phyloP scores from a whole-genome alignment of 2,888 invertebrate genomes.

The Hoplodrina ambigua region DNA sequence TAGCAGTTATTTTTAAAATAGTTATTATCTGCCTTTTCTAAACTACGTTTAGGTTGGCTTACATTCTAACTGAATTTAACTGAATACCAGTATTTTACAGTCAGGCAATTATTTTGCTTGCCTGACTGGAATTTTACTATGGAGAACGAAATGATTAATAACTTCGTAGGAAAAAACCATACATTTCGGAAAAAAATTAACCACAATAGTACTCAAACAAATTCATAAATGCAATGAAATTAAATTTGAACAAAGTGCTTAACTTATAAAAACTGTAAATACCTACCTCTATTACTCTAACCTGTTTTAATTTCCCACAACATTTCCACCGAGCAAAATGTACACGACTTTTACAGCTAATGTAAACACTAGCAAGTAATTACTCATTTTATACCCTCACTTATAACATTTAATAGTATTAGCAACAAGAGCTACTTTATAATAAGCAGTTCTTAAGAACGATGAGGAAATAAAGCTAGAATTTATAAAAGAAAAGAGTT shows the following conservation, averaged over 20 bases:
- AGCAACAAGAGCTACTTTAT: slow-evolving; percentile 37
- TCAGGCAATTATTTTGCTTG: too few relatives aligned
- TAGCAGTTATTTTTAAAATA: background rate
- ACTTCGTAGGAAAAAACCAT: background rate
- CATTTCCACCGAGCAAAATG: slow-evolving; percentile 29
- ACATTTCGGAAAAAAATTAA: background rate
- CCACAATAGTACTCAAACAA: background rate
- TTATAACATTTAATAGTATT: slow-evolving; percentile 46
- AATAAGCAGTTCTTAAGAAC: slow-evolving; percentile 33
- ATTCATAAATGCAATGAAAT: background rate
- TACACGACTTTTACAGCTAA: slow-evolving; percentile 36
- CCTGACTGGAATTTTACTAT: too few relatives aligned
- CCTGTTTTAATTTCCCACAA: slow-evolving; percentile 32
- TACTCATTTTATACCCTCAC: slow-evolving; percentile 33
- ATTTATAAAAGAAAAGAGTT: slow-evolving; percentile 46
- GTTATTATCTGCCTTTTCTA: background rate
- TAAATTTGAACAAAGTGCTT: slow-evolving; percentile 7
- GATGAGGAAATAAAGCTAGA: slow-evolving; percentile 34
- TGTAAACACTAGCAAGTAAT: slow-evolving; percentile 47
- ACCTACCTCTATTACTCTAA: slow-evolving; percentile 13
- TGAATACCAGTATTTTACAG: too few relatives aligned
- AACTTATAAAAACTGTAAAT: background rate
- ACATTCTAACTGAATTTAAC: too few relatives aligned
- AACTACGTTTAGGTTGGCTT: too few relatives aligned
- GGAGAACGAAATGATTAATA: too few relatives aligned